phyloP scores from a whole-genome alignment of 2,797 vertebrate genomes.

The Anguilla megastoma region DNA sequence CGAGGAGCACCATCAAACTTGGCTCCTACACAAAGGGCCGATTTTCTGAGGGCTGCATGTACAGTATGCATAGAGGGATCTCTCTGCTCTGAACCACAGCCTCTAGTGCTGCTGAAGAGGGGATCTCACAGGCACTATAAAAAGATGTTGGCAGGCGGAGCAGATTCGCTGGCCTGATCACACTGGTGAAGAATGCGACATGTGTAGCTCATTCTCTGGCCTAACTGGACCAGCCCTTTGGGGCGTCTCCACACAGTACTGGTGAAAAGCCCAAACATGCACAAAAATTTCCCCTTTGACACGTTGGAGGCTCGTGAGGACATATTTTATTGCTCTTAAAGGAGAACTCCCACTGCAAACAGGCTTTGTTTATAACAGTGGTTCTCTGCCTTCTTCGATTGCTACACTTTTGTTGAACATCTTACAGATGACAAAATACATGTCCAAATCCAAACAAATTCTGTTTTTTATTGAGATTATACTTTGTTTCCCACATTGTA shows the following conservation, averaged over 20 bases:
- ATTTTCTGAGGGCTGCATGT: background rate
- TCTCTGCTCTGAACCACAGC: background rate
- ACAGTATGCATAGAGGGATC: background rate
- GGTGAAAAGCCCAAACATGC: conserved; percentile 20
- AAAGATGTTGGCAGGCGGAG: conserved; percentile 29
- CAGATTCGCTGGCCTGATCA: conserved; percentile 28
- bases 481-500: background rate
- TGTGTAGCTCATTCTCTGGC: conserved; percentile 14
- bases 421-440: background rate
- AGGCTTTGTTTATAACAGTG: background rate
- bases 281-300: conserved; percentile 13
- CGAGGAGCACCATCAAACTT: background rate
- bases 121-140: conserved; percentile 31
- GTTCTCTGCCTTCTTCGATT: background rate
- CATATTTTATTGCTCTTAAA: conserved; percentile 8
- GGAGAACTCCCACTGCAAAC: background rate
- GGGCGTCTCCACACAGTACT: conserved; percentile 22
- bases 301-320: background rate
- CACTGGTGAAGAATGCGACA: conserved; percentile 33
- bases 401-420: background rate
- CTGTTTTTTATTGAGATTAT: background rate
- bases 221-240: conserved; percentile 23
- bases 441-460: background rate
- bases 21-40: background rate
- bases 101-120: background rate